A percentile compares a stretch with the other conserved stretches of the same genome.
Evolutionary conservation across 2,797 vertebrate genomes (phyloP).

Genomic region (Etheostoma perlongum): DNA sequence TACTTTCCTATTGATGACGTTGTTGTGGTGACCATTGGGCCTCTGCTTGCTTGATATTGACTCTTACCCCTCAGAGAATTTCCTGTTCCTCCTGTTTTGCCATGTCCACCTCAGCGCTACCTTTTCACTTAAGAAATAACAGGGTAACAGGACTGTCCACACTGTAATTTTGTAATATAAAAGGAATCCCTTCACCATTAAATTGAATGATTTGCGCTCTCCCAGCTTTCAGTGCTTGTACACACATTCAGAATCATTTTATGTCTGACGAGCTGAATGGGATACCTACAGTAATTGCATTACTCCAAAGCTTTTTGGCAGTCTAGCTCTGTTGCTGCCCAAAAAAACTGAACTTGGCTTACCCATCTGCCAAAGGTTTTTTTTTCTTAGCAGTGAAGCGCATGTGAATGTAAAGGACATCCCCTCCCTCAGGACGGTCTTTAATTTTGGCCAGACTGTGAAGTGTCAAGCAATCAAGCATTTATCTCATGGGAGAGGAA

Average conservation of each 20-base stretch:
- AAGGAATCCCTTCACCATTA: slow-evolving; percentile 24
- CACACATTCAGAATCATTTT: slow-evolving; percentile 29
- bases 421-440: slow-evolving; percentile 44
- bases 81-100: neutral
- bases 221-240: slow-evolving; percentile 24
- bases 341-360: slow-evolving; percentile 49
- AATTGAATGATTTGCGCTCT: slow-evolving; percentile 23
- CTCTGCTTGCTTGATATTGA: neutral
- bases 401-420: slow-evolving; percentile 51
- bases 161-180: slow-evolving; percentile 29
- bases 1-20: neutral
- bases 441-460: slow-evolving; percentile 45
- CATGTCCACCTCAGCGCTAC: neutral
- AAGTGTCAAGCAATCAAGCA: slow-evolving; percentile 50
- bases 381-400: slow-evolving; percentile 10
- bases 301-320: slow-evolving; percentile 69
- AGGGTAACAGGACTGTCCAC: neutral
- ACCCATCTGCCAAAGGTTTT: slow-evolving; percentile 25
- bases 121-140: slow-evolving; percentile 22
- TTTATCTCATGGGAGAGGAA: slow-evolving; percentile 24
- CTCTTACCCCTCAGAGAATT: neutral
- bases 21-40: neutral
- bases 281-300: slow-evolving; percentile 69
- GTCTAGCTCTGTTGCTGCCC: slow-evolving; percentile 31
- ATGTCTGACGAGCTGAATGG: slow-evolving; percentile 49